These are phyloP conservation scores for Parapristionchus giblindavisi DNA, from an alignment of 2,888 invertebrate species.

Conservation along the genomic window DNA sequence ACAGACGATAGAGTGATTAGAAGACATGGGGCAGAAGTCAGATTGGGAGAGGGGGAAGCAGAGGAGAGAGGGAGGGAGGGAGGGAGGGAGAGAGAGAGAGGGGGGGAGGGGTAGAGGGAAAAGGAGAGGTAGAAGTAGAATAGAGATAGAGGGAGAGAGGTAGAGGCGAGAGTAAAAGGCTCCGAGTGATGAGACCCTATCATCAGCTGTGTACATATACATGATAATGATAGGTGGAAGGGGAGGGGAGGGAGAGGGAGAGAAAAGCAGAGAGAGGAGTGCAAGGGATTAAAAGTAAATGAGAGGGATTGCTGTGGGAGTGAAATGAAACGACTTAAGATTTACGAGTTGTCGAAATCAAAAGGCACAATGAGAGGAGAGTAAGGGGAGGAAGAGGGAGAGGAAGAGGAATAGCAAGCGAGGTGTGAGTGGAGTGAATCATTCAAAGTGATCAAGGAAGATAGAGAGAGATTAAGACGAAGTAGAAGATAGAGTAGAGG, in stretches of 20 bases:
- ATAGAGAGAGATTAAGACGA: too few relatives aligned
- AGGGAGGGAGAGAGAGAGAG: background rate
- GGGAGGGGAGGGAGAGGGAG: background rate
- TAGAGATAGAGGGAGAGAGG: background rate
- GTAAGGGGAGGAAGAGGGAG: background rate
- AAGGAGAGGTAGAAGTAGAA: background rate
- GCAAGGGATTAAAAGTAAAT: background rate
- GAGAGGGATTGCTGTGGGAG: background rate
- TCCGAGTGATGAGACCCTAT: background rate
- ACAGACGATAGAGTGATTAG: too few relatives aligned
- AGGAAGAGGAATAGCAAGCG: too few relatives aligned
- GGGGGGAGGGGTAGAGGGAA: background rate
- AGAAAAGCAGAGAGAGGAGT: background rate
- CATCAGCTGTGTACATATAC: conserved; percentile 10
- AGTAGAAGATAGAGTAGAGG: too few relatives aligned
- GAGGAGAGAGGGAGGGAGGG: background rate
- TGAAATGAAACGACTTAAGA: background rate
- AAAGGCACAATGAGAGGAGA: too few relatives aligned
- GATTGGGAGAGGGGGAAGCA: background rate
- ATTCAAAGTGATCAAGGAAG: too few relatives aligned
- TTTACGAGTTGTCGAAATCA: conserved; percentile 8
- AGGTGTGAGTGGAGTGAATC: background rate
- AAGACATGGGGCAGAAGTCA: too few relatives aligned
- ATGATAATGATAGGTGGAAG: background rate
- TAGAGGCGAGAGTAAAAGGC: background rate